These are phyloP conservation scores for Morbakka virulenta DNA, from an alignment of 30 jellyfish, hydroid and myxozoan genomes.

Conservation along the genomic window DNA sequence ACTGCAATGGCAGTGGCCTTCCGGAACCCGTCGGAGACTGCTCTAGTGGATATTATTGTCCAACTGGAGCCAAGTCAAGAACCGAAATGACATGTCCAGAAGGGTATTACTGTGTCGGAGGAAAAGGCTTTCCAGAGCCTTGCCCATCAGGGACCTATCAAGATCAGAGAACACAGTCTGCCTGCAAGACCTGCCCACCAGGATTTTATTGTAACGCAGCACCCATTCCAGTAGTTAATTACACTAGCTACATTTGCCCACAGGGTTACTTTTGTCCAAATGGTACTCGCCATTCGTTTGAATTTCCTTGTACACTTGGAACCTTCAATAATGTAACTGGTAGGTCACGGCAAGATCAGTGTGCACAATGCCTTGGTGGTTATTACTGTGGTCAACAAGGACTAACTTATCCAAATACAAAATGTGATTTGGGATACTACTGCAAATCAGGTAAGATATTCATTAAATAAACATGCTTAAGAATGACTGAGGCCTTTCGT, in stretches of 20 bases:
- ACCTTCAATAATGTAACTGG: constrained; percentile 91
- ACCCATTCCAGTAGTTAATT: constrained; percentile 79
- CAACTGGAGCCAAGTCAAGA: constrained; percentile 74
- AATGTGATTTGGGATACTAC: constrained; percentile 82
- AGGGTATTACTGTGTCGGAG: constrained; percentile 92
- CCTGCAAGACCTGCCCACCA: constrained; percentile 79
- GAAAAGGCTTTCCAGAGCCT: constrained; percentile 77
- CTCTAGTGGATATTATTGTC: constrained; percentile 93
- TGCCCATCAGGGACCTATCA: constrained; percentile 94
- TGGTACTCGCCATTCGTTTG: constrained; percentile 69
- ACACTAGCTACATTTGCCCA: constrained; percentile 76
- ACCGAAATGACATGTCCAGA: constrained; percentile 68
- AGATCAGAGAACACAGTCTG: constrained; percentile 52
- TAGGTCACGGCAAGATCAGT: constrained; percentile 60
- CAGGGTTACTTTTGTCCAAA: constrained; percentile 88
- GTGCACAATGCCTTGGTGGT: constrained; percentile 91
- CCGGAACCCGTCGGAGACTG: constrained; percentile 86
- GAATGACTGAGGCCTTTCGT: background rate
- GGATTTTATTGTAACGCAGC: constrained; percentile 93
- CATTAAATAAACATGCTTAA: background rate
- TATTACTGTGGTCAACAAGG: constrained; percentile 92
- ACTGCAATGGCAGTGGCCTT: constrained; percentile 88
- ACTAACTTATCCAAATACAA: constrained; percentile 75
- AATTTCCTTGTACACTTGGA: constrained; percentile 85
- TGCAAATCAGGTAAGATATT: constrained; percentile 75